Evolutionary conservation across 2,797 vertebrate genomes (phyloP).

Genomic region (Choloepus didactylus): DNA sequence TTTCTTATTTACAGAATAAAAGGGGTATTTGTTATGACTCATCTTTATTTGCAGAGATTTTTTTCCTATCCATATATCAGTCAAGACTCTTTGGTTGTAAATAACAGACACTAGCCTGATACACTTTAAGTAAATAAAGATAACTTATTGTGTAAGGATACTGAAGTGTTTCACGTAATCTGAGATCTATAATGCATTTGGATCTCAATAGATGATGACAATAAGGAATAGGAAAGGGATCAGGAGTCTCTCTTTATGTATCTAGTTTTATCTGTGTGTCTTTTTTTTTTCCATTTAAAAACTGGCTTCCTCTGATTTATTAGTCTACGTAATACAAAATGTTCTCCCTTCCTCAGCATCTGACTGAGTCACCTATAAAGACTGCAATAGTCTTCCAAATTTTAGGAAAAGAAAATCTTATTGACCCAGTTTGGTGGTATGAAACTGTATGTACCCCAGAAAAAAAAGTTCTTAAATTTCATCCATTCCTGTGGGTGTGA

Average conservation of each 20-base stretch:
- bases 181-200: neutral
- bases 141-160: conserved; percentile 34
- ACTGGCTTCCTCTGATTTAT: neutral
- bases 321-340: neutral
- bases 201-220: neutral
- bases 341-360: neutral
- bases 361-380: neutral
- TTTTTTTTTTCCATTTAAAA: neutral
- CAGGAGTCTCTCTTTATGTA: neutral
- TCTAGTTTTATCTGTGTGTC: neutral
- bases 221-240: neutral
- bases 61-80: neutral
- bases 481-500: too few relatives aligned
- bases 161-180: neutral
- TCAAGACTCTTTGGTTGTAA: conserved; percentile 14
- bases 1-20: conserved; percentile 52
- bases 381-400: neutral
- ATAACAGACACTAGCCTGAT: conserved; percentile 26
- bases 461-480: too few relatives aligned
- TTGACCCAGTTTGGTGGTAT: too few relatives aligned
- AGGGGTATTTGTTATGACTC: conserved; percentile 45
- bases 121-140: conserved; percentile 2
- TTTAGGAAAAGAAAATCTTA: neutral
- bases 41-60: conserved; percentile 47
- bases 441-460: too few relatives aligned